Base-by-base conservation (phyloP, 2,888 invertebrate species). In the Leptodirus hochenwartii region DNA sequence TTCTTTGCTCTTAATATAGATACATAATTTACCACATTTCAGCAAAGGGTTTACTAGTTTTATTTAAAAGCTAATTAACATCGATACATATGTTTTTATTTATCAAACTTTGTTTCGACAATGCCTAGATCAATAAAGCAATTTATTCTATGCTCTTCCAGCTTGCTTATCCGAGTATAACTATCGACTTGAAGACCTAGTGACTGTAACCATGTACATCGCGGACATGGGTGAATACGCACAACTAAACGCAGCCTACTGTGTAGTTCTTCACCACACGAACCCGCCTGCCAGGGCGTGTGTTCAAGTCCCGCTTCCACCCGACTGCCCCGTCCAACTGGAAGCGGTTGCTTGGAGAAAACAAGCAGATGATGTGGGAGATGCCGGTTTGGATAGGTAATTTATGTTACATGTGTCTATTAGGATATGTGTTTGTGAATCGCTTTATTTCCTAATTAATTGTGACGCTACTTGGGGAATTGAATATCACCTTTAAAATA, bases 251-350 rank as follows among this genome's bases (percentile, higher is more conserved):
- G 62, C 66, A 37, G 68, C 76, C 11, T 93, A 93, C 49, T 64
- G 67, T 30, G 64, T 68, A 30, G 66, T 69, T 38, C 75, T 91
- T 47, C 63, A 63, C 42, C 71, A 76, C 53, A 59, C 66, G 22
- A 80, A 81, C 56, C 88, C 88, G 17, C 90, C 91, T 5, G 78
- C 79, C 2, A 63, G 88, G 29, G 80, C 84, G 2, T 88, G 87
- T 47, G 78, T 87, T 12, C 76, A 85, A 49, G 49, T 54, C 30
- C 81, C 82, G 10, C 57, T 82, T 39, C 69, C 75, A 13, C 54
- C 54, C 22, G 64, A 70, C 40, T 69, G 73, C 28, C 81, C 82
- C 36, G 66, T 85, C 29, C 63, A 80, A 34, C 56, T 87, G 44
- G 82, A 84, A 46, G 82, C 77, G 32, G 63, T 80, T 30, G 72